These are phyloP conservation scores for Calliopsis andreniformis DNA, from an alignment of 1,140 invertebrate genomes.

Conservation along the genomic window DNA sequence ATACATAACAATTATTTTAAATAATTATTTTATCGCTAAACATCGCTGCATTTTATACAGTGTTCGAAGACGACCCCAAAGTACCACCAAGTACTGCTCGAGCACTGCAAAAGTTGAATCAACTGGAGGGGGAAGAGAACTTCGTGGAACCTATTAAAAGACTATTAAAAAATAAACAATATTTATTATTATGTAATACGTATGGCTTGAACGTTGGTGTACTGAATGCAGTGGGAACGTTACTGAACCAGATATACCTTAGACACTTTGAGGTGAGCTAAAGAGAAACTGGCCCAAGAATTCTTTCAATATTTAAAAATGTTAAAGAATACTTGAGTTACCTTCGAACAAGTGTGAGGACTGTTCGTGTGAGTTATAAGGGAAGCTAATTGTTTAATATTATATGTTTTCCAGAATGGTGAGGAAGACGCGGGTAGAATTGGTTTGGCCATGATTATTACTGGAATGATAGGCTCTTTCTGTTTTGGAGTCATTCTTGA, in stretches of 20 bases:
- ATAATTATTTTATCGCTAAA: too few species aligned
- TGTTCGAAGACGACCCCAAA: conserved; percentile 84
- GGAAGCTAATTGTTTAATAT: neutral
- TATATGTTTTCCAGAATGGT: conserved; percentile 74
- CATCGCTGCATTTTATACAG: conserved; percentile 69
- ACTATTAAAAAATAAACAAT: conserved; percentile 83
- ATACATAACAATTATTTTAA: too few species aligned
- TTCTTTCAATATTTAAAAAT: conserved; percentile 2
- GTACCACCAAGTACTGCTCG: conserved; percentile 84
- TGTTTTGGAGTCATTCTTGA: conserved; percentile 87
- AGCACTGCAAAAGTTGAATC: conserved; percentile 73
- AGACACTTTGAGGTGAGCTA: conserved; percentile 83
- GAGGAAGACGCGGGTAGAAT: conserved; percentile 86
- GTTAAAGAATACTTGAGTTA: neutral
- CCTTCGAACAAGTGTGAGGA: too few species aligned
- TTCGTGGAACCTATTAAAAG: conserved; percentile 72
- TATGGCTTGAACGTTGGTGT: conserved; percentile 88
- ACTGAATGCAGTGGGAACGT: conserved; percentile 86
- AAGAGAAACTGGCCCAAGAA: neutral
- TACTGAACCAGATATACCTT: conserved; percentile 85
- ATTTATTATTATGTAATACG: conserved; percentile 83
- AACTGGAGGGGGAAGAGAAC: conserved; percentile 48
- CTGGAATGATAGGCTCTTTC: conserved; percentile 87
- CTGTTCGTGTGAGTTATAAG: too few species aligned
- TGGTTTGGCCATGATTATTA: conserved; percentile 86